A percentile compares a stretch with the other conserved stretches of the same genome.
Conservation (phyloP, 2,797 vertebrate genomes). For the Malacoraja senta region DNA sequence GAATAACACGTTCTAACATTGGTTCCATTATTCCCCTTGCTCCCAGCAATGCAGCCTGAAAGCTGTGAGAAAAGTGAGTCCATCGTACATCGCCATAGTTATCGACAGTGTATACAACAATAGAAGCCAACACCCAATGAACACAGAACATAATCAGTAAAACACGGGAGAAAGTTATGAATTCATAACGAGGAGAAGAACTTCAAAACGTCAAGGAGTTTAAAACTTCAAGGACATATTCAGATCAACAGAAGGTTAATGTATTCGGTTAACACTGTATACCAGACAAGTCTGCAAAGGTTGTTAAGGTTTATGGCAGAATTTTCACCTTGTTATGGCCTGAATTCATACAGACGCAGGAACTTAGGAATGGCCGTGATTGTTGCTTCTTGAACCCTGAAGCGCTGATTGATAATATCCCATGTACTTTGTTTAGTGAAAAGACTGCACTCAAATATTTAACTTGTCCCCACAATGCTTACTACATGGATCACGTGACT, state of each 20-base stretch:
- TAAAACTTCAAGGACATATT: neutral
- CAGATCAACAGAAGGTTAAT: neutral
- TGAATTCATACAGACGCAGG: neutral
- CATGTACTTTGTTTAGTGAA: neutral
- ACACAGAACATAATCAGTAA: neutral
- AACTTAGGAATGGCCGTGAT: neutral
- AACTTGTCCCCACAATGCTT: neutral
- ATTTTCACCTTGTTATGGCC: constrained; percentile 14
- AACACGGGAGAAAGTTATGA: neutral
- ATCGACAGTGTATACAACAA: neutral
- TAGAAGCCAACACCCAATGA: neutral
- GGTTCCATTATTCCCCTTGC: too few relatives aligned
- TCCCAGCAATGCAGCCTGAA: too few relatives aligned
- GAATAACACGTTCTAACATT: too few relatives aligned
- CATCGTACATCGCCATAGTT: neutral
- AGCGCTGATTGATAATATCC: neutral
- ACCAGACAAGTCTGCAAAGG: neutral
- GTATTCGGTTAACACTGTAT: neutral
- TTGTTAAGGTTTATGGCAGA: constrained; percentile 8
- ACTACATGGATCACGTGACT: neutral
- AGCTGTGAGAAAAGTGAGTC: too few relatives aligned
- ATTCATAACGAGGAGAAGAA: neutral
- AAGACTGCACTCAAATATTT: neutral
- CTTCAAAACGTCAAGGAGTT: neutral
- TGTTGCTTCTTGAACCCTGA: neutral